Conservation (phyloP, 1,140 invertebrate genomes). For the Zaprionus tsacasi region DNA sequence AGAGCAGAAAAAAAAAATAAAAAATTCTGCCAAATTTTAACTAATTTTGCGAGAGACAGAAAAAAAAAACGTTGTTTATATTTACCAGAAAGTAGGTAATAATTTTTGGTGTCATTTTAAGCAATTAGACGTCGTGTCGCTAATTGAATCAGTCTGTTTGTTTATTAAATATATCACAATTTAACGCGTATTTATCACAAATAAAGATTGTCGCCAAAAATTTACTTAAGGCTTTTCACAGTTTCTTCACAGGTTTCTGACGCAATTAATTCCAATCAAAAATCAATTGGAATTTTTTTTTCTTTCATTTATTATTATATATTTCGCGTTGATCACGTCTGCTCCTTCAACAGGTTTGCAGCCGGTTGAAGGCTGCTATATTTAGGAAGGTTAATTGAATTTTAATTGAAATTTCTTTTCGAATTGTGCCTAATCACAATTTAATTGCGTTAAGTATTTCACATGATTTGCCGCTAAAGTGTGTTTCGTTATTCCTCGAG, state of each 20-base stretch:
- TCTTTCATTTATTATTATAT: not conserved
- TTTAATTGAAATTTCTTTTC: slow-evolving; percentile 15
- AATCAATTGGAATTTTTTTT: slow-evolving; percentile 53
- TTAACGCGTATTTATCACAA: slow-evolving; percentile 58
- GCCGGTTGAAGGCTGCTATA: slow-evolving; percentile 24
- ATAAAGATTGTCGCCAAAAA: slow-evolving; percentile 22
- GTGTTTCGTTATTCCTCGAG: slow-evolving; percentile 30
- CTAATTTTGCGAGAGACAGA: not conserved
- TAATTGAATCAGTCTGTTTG: slow-evolving; percentile 65
- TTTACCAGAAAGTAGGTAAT: slow-evolving; percentile 82
- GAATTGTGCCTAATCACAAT: slow-evolving; percentile 51
- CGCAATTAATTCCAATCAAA: slow-evolving; percentile 67
- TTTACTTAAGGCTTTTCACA: slow-evolving; percentile 18
- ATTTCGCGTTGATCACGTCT: slow-evolving; percentile 13
- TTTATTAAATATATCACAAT: slow-evolving; percentile 46
- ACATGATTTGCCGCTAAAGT: slow-evolving; percentile 35
- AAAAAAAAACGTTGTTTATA: slow-evolving; percentile 5
- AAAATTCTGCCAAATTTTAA: not conserved
- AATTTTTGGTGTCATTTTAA: slow-evolving; percentile 73
- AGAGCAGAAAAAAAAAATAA: not conserved
- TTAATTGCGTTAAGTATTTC: slow-evolving; percentile 29
- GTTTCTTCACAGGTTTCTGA: slow-evolving; percentile 43
- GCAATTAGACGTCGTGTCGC: slow-evolving; percentile 19
- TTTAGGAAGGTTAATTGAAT: not conserved
- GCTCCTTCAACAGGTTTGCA: not conserved